Conservation (phyloP, 2,888 invertebrate species). For the Cerastoderma edule region DNA sequence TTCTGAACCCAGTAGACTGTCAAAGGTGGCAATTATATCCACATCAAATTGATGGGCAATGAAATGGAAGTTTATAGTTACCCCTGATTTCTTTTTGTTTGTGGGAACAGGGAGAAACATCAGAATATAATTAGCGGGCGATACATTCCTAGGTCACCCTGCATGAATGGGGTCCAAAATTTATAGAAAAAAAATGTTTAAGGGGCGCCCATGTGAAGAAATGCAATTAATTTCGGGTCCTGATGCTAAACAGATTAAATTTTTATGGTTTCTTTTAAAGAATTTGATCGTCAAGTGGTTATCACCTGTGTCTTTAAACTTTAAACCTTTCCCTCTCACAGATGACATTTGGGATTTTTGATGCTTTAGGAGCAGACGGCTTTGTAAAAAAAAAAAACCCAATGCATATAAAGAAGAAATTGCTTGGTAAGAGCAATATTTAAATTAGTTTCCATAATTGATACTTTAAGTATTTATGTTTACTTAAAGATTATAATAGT, state of each 20-base stretch:
- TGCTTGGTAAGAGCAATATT: too few relatives aligned
- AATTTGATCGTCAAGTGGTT: constrained; percentile 31
- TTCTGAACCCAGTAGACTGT: constrained; percentile 25
- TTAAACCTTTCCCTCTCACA: too few relatives aligned
- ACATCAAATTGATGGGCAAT: constrained; percentile 53
- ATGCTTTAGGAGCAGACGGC: too few relatives aligned
- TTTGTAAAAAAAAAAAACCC: too few relatives aligned
- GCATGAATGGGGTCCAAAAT: constrained; percentile 40
- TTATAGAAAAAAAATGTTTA: constrained; percentile 32
- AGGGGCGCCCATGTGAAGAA: constrained; percentile 39
- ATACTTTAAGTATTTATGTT: too few relatives aligned
- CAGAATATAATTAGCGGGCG: constrained; percentile 54
- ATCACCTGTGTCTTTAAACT: constrained; percentile 40
- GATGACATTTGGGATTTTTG: too few relatives aligned
- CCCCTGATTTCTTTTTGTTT: constrained; percentile 39
- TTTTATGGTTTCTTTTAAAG: constrained; percentile 54
- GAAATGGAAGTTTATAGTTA: constrained; percentile 54
- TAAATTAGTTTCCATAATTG: too few relatives aligned
- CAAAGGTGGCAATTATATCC: constrained; percentile 55
- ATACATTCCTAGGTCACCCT: constrained; percentile 43
- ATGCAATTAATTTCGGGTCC: constrained; percentile 56
- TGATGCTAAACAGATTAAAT: constrained; percentile 57
- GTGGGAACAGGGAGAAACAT: constrained; percentile 30
- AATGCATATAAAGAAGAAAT: too few relatives aligned
- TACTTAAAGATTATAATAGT: too few relatives aligned